Evolutionary conservation across 1,140 invertebrate genomes (phyloP).

Genomic region (Polypedilum vanderplanki): DNA sequence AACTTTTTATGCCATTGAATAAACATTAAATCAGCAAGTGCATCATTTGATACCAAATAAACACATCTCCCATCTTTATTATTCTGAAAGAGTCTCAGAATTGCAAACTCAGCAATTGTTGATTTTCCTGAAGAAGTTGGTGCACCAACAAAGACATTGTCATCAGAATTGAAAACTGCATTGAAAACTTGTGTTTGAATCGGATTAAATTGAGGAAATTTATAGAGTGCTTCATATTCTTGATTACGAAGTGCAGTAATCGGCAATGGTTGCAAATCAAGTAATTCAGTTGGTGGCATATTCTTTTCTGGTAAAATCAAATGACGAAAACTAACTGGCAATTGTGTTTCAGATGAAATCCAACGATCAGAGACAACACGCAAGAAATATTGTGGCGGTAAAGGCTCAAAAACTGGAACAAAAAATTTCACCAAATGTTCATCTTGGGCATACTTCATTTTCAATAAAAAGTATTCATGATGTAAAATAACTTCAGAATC

Average conservation of each 20-base stretch:
- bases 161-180: conserved; percentile 96
- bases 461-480: conserved; percentile 96
- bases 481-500: conserved; percentile 94
- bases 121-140: conserved; percentile 97
- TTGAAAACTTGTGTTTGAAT: conserved; percentile 99
- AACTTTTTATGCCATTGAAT: conserved; percentile 90
- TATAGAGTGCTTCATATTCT: conserved; percentile 81
- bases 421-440: conserved; percentile 98
- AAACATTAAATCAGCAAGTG: conserved; percentile 86
- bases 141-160: conserved; percentile 97
- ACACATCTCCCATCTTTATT: conserved; percentile 73
- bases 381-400: conserved; percentile 97
- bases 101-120: conserved; percentile 93
- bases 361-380: conserved; percentile 70
- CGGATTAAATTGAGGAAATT: conserved; percentile 94
- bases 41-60: conserved; percentile 88
- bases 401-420: conserved; percentile 95
- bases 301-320: conserved; percentile 97
- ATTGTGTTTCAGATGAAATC: conserved; percentile 90
- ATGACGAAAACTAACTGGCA: conserved; percentile 97
- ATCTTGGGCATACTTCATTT: conserved; percentile 88
- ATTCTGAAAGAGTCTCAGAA: conserved; percentile 78
- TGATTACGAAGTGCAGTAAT: conserved; percentile 76
- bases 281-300: conserved; percentile 90
- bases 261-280: conserved; percentile 96